Evolutionary conservation across 2,113 vertebrate species (phyloP).

Genomic region (Sus scrofa): T2T-Sscrofa CM000824.6:40893501-40894000

Average conservation of each 20-base stretch:
- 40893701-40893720: not conserved
- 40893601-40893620: not conserved
- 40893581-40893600: not conserved
- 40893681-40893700: not conserved
- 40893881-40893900: not conserved
- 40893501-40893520: not conserved
- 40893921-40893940: not conserved
- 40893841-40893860: not conserved
- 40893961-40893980: not conserved
- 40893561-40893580: not conserved
- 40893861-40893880: not conserved
- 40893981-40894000: not conserved
- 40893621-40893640: not conserved
- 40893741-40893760: not conserved
- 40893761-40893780: not conserved
- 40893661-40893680: not conserved
- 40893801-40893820: not conserved
- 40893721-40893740: conserved; percentile 5
- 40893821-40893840: not conserved
- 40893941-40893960: conserved; percentile 9
- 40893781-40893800: not conserved
- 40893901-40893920: not conserved
- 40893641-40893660: not conserved
- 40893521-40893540: not conserved
- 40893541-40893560: not conserved